Base-by-base conservation (phyloP, 2,888 invertebrate genomes). In the Scaptomyza reducta region DNA sequence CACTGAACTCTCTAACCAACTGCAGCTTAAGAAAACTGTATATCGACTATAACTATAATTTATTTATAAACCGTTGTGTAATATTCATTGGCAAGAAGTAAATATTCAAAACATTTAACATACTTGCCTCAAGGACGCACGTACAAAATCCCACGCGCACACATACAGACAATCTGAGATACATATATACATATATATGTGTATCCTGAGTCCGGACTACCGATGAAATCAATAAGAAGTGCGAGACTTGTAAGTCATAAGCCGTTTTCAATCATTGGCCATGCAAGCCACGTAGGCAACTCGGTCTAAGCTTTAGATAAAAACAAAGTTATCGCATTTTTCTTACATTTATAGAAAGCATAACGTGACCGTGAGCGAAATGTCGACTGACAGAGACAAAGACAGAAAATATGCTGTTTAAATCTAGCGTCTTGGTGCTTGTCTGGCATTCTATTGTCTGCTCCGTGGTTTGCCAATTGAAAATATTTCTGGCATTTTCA, bases 241-340 rank as follows among this genome's bases (percentile, higher is more conserved):
- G 59, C 70, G 59, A 61, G 63, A 62, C 46, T 49, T 61, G 51
- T 68, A 61, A 64, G 63, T 69, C 51, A 55, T 68, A 73, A 74
- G 69, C 73, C 54, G 69, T 69, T 73, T 73, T 64, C 22, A n/a
- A 38, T 59, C 35, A 63, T 86, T 73, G 62, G 54, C 42, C 54
- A 80, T 86, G 70, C 84, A 46, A 42, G 46, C 49, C 87, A 86
- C 76, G 76, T 77, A 64, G 46, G 13, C 53, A 41, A 57, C 63
- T 54, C 35, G 47, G 57, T 54, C 54, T 49, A 58, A 81, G 58
- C 68, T 81, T 71, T 16, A 78, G 68, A 75, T 67, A 62, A 84
- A 79, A 79, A 70, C 77, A 83, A 83, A 86, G 83, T 87, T 79
- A 80, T 83, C 80, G 70, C 87, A 70, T 83, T 79, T 68, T 68